Evolutionary conservation across 2,888 invertebrate genomes (phyloP), one percentile per base, ranked within the genome.

Genomic region (Spodoptera picta): DNA sequence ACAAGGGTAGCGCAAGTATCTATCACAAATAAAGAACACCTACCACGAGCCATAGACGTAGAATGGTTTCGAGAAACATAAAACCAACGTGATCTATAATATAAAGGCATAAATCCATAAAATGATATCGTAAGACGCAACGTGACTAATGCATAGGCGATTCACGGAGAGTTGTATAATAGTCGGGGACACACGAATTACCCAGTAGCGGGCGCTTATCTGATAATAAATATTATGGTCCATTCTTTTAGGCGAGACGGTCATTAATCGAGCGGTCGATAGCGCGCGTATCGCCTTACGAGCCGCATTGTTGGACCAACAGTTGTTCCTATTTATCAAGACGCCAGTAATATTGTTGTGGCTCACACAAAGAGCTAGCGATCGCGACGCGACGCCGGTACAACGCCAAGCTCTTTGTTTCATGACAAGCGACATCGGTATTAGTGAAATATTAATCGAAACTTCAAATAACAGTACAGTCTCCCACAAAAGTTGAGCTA

Each of bases 161-260:
- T 89, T 89, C 90, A 87, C 83, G 79, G 84, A 84, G 86, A 82
- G 82, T 83, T 79, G 90, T 90, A 91, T 90, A 92, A 92, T 92
- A 90, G 90, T 83, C 81, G 83, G 89, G 86, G 92, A 92, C 93
- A 92, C 88, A 92, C 90, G 92, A 91, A 93, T 93, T 91, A 90
- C 90, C 92, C 94, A 85, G 94, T 94, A 94, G 94, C 94, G 85
- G 83, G 65, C 86, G 87, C 89, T 92, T 93, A 94, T 94, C 94
- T 90, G 93, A 94, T 94, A 93, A 94, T 93, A 94, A 94, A 94
- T 94, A 94, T 94, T 93, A 90, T 91, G 87, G 91, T 88, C 92
- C 92, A 93, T 94, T 94, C 94, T 94, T 94, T 94, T 94, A 92
- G 92, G 90, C 90, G 92, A 90, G 92, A 87, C 89, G 87, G 92